These are phyloP conservation scores for Henricia sp. DNA, from an alignment of 53 echinoderm and acorn worm species.

Conservation along the genomic window DNA sequence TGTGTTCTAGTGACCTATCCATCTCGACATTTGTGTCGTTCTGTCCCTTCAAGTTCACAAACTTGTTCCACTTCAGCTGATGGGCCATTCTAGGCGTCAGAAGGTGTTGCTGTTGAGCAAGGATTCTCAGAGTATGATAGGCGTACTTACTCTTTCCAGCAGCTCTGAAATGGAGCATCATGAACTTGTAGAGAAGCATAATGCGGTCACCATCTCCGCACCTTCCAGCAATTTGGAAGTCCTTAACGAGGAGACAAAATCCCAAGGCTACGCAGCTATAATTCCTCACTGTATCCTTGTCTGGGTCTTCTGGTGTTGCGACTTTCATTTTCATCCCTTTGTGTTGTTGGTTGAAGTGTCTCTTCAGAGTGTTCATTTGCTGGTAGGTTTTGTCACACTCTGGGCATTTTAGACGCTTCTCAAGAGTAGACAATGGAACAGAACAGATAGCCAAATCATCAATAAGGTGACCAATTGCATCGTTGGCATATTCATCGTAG, in stretches of 20 bases:
- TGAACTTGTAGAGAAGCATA: background rate
- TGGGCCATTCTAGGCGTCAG: background rate
- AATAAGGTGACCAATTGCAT: too few species aligned
- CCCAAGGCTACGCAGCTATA: background rate
- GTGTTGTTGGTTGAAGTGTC: background rate
- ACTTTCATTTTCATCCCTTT: background rate
- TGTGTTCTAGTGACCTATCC: background rate
- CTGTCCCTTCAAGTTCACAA: background rate
- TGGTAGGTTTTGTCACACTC: constrained; percentile 3
- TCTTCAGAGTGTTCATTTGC: background rate
- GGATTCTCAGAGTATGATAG: background rate
- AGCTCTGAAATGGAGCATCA: background rate
- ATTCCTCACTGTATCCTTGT: background rate
- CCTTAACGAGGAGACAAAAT: background rate
- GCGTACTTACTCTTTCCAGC: constrained; percentile 1
- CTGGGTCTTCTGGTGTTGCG: background rate
- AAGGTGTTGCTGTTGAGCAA: background rate
- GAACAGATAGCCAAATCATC: too few species aligned
- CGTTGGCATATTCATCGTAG: too few species aligned
- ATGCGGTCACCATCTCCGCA: background rate
- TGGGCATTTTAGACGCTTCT: too few species aligned
- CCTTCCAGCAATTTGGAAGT: background rate
- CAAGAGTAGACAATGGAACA: too few species aligned
- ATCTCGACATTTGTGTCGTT: background rate
- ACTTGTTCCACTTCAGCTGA: constrained; percentile 1